Evolutionary conservation across 2,113 vertebrate species (phyloP).

Genomic region (Saguinus midas): DNA sequence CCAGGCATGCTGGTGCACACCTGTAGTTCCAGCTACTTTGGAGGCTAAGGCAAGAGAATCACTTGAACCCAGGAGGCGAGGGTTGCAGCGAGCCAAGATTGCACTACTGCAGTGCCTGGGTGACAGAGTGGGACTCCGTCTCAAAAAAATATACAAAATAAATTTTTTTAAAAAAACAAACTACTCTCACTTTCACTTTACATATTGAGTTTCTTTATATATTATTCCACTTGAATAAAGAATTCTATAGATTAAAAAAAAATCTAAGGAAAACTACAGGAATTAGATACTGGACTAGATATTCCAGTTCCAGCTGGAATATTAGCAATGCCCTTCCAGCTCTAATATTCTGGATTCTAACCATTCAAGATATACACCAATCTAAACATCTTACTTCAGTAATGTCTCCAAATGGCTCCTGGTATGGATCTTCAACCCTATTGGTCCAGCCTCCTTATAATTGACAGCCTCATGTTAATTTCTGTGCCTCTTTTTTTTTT

Average conservation of each 20-base stretch:
- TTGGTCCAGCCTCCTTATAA: neutral
- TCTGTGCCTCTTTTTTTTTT: neutral
- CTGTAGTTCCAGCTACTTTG: neutral
- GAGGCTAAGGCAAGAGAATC: neutral
- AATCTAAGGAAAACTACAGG: neutral
- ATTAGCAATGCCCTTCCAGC: neutral
- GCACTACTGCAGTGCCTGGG: neutral
- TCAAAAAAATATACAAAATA: neutral
- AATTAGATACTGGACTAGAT: neutral
- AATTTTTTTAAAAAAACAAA: no score
- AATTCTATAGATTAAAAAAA: neutral
- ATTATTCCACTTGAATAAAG: conserved; percentile 31
- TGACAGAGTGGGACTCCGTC: neutral
- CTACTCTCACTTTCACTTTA: conserved; percentile 3
- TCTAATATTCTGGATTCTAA: conserved; percentile 26
- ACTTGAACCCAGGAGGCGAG: neutral
- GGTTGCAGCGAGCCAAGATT: neutral
- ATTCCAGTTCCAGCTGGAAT: neutral
- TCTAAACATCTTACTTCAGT: neutral
- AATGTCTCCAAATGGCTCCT: neutral
- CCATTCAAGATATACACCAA: neutral
- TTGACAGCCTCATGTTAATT: neutral
- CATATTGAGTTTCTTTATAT: neutral
- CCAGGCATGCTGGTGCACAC: neutral
- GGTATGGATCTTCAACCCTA: neutral